Evolutionary conservation across 2,888 invertebrate genomes (phyloP).

Genomic region (Parnassius apollo): DNA sequence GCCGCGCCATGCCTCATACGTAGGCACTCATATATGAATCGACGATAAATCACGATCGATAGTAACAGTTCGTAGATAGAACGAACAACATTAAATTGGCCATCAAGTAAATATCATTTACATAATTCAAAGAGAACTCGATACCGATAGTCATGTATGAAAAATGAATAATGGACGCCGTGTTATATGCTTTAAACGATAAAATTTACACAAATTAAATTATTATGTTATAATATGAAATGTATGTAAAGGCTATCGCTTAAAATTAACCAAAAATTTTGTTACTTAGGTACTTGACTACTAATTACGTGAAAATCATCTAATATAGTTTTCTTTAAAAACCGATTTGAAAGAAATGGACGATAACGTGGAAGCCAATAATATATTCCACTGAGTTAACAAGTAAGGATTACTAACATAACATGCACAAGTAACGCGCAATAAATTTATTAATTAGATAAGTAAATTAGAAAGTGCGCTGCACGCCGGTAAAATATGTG

Average conservation of each 20-base stretch:
- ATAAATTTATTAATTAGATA: not conserved
- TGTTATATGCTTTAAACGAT: not conserved
- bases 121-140: conserved; percentile 53
- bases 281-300: too few species aligned
- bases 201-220: not conserved
- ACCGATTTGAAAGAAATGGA: too few species aligned
- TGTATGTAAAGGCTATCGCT: too few species aligned
- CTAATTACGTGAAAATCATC: too few species aligned
- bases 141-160: conserved; percentile 26
- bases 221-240: not conserved
- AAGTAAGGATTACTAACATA: not conserved
- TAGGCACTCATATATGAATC: conserved; percentile 43
- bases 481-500: not conserved
- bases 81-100: conserved; percentile 49
- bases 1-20: conserved; percentile 15
- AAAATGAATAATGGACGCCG: conserved; percentile 3
- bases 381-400: not conserved
- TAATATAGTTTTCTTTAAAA: too few species aligned
- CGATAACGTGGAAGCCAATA: not conserved
- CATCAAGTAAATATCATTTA: conserved; percentile 55
- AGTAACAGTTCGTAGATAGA: conserved; percentile 35
- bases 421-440: not conserved
- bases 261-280: too few species aligned
- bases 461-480: not conserved
- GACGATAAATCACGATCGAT: conserved; percentile 65